Evolutionary conservation across 2,113 vertebrate species (phyloP).

Genomic region (cattle (Bos taurus)): DNA sequence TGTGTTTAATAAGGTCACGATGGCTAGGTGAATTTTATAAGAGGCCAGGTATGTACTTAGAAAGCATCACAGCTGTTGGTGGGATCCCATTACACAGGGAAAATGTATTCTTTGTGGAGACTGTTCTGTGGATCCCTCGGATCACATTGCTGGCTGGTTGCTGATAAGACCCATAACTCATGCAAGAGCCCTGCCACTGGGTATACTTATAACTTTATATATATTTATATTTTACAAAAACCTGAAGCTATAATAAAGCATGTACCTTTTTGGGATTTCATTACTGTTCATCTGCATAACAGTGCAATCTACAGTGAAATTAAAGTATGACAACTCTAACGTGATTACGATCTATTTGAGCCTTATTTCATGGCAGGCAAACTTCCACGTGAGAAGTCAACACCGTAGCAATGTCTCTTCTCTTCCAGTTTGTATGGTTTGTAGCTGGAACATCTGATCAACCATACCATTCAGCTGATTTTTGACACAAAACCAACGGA

Average conservation of each 20-base stretch:
- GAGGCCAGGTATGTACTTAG: too few relatives aligned
- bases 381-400: accelerated
- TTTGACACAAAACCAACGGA: too few relatives aligned
- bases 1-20: too few relatives aligned
- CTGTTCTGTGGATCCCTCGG: neutral
- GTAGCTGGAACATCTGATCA: accelerated
- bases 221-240: neutral
- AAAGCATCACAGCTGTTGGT: neutral
- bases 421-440: accelerated
- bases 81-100: neutral
- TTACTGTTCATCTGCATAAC: neutral
- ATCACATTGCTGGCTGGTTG: neutral
- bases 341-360: neutral
- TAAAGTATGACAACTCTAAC: neutral
- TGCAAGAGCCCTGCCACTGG: accelerated
- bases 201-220: neutral
- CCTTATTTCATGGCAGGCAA: neutral
- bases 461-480: accelerated
- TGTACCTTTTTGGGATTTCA: neutral
- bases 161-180: neutral
- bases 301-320: neutral
- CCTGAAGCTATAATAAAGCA: neutral
- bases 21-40: neutral
- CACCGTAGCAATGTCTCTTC: accelerated
- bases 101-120: neutral